Base-by-base conservation (phyloP, 1,140 invertebrate species). In the Cheumatopsyche charites region DNA sequence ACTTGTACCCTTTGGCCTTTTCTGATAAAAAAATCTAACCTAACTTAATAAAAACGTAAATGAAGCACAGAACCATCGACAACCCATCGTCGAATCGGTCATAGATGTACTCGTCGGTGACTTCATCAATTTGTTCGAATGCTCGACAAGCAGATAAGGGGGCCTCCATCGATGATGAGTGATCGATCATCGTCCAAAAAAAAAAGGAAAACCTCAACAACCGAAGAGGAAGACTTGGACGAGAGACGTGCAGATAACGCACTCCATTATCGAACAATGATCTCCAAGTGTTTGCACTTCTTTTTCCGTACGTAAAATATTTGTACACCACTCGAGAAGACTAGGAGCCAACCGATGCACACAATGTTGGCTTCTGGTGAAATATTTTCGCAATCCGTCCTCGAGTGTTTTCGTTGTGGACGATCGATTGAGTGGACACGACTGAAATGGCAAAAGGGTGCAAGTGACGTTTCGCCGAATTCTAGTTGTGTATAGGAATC, bases 251-350 rank as follows among this genome's bases (percentile, higher is more conserved):
- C 55, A 58, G 55, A 58, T 58, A 58, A 58, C 55, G 55, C 62
- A 63, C 62, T 58, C 62, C 62, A 63, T 63, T 63, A 63, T 63
- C 62, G 62, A 63, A 63, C 62, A 63, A 63, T 63, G 62, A 63
- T 63, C 62, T 63, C 62, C 29, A 9, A 42, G 62, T 63, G 62
- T 63, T 58, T 58, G 13, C 42, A 29, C 15, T 41, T 63, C 52
- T 23, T 2, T 12, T 63, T 42, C 29, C 36, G 12, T 13, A 23
- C 62, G 17, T 13, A 49, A n/a, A 49, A 49, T 49, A 49, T 49
- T 49, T 49, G 45, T 19, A 19, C 45, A 49, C 13, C 17, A 49
- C 45, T 49, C 45, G 45, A 49, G n/a, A 49, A 49, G 13, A 19
- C 17, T n/a, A 49, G 45, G 4, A 19, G 45, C 45, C 4, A 15